Evolutionary conservation across 1,140 invertebrate genomes (phyloP).

Genomic region (Colletes latitarsis): DNA sequence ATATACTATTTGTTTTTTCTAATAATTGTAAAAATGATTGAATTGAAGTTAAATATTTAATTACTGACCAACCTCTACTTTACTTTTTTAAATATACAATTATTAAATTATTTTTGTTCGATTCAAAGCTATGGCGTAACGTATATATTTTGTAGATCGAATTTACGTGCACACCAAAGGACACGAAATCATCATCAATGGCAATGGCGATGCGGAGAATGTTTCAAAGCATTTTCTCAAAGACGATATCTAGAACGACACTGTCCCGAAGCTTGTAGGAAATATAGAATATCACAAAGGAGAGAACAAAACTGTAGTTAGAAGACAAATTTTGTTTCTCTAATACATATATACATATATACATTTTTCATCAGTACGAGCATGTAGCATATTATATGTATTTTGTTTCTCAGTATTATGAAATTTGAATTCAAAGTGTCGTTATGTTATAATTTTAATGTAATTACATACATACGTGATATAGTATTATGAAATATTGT

Average conservation of each 20-base stretch:
- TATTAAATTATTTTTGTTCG: too few relatives aligned
- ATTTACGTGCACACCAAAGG: conserved; percentile 87
- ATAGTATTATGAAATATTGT: not conserved
- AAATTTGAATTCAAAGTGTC: conserved; percentile 14
- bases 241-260: conserved; percentile 88
- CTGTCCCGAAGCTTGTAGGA: conserved; percentile 86
- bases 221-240: conserved; percentile 88
- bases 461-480: not conserved
- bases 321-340: conserved; percentile 8
- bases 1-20: not conserved
- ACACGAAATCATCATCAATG: conserved; percentile 86
- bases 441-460: not conserved
- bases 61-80: not conserved
- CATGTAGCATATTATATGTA: conserved; percentile 34
- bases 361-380: conserved; percentile 9
- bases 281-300: conserved; percentile 80
- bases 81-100: too few relatives aligned
- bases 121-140: not conserved
- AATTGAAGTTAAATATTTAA: too few relatives aligned
- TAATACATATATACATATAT: not conserved
- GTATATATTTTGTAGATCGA: conserved; percentile 81
- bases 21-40: too few relatives aligned
- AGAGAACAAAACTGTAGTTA: conserved; percentile 59
- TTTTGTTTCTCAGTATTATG: not conserved
- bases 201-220: conserved; percentile 85